Conservation (phyloP, 23 tunicate genomes). For the Trididemnum miniatum region DNA sequence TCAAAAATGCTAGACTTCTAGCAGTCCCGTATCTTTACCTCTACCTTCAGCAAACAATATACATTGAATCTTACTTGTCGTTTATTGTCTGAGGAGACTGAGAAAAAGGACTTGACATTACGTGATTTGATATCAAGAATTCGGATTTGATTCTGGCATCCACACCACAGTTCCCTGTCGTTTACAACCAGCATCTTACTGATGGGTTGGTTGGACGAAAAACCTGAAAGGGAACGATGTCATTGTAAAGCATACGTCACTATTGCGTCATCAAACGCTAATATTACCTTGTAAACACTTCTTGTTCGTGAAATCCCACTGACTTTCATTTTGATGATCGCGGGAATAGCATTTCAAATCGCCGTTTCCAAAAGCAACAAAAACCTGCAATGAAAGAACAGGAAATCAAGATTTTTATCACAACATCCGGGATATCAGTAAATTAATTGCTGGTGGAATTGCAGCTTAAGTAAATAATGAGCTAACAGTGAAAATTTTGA, state of each 20-base stretch:
- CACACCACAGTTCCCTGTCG: slow-evolving; percentile 88
- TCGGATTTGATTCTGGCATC: slow-evolving; percentile 84
- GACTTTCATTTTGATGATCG: slow-evolving; percentile 46
- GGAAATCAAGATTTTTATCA: too few relatives aligned
- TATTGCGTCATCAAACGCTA: neutral
- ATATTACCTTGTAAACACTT: slow-evolving; percentile 15
- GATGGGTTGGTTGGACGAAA: slow-evolving; percentile 65
- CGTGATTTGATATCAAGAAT: slow-evolving; percentile 59
- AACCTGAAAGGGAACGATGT: slow-evolving; percentile 19
- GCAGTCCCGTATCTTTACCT: too few relatives aligned
- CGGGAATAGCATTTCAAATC: slow-evolving; percentile 61
- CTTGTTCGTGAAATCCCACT: slow-evolving; percentile 77
- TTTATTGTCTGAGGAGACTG: slow-evolving; percentile 69
- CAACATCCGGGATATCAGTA: too few relatives aligned
- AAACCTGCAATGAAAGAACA: slow-evolving; percentile 53
- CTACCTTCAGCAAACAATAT: too few relatives aligned
- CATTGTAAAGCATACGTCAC: neutral
- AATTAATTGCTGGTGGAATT: too few relatives aligned
- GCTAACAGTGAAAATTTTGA: too few relatives aligned
- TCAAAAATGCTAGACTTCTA: too few relatives aligned
- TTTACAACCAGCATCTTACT: slow-evolving; percentile 83
- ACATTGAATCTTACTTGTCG: slow-evolving; percentile 66
- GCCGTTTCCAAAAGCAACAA: slow-evolving; percentile 88
- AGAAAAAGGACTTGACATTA: slow-evolving; percentile 33
- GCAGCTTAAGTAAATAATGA: too few relatives aligned